Evolutionary conservation across 2,888 invertebrate genomes (phyloP), one percentile per base, ranked within the genome.

Genomic region (Tipula unca): DNA sequence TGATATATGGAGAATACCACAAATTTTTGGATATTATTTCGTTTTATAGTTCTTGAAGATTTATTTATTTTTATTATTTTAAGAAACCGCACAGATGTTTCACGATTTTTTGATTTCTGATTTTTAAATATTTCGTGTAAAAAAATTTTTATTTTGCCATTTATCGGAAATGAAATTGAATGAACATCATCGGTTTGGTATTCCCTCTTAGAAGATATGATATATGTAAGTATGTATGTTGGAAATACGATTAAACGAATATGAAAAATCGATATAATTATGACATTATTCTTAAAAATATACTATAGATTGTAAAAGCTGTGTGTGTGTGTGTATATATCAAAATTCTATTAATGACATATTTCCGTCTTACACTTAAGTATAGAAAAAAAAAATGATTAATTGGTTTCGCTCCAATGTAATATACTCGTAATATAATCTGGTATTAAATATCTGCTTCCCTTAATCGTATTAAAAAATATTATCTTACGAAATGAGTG

Each of bases 61-160:
- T 69, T 25, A 69, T 25, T 20, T 25, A 1, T 54, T n/a, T 69
- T 8, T 69, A 8, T 69, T 69, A 69, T 69, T 69, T 69, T 69
- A 69, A 69, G 69, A 69, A 69, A 69, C 69, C 69, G 69, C 69
- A 69, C 69, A 69, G 69, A 69, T 69, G 69, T 69, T 69, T 69
- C 10, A 69, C 25, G 69, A 69, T 69, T 25, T 69, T 69, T 25
- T 25, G 25, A 69, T 25, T 69, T 69, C 25, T 69, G 69, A 69
- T 69, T 14, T 25, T 69, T 25, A 39, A 39, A 39, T 17, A n/a
- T n/a, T n/a, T n/a, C n/a, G 35, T 35, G 35, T 35, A 35, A 3
- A 35, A n/a, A n/a, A n/a, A n/a, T 5, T 48, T 48, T 4, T 69
- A 25, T 69, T 10, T 25, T 25, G 69, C 10, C 25, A 69, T 69